phyloP scores from a whole-genome alignment of 2,797 vertebrate genomes.

The Crax fasciolata region DNA sequence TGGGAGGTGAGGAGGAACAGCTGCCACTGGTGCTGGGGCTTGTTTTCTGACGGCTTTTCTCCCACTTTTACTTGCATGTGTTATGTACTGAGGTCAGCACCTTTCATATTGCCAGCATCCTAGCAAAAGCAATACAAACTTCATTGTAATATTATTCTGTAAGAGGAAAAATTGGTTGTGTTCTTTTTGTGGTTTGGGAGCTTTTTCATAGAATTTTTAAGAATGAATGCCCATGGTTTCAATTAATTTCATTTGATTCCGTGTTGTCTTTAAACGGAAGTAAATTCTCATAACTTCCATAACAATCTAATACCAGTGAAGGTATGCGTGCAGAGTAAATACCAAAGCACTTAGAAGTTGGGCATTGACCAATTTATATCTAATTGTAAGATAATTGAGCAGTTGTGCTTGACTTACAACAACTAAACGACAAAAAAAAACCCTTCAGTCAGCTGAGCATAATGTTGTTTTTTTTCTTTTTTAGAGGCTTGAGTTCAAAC shows the following conservation, averaged over 20 bases:
- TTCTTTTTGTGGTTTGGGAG: accelerated
- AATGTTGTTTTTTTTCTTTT: background rate
- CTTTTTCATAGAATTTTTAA: background rate
- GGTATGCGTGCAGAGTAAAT: accelerated
- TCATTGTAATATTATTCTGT: accelerated
- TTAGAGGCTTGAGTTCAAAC: background rate
- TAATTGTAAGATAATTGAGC: background rate
- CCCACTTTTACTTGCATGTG: accelerated
- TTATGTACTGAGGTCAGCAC: accelerated
- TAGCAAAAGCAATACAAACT: too few species aligned
- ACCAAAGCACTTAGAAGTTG: background rate
- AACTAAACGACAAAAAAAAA: background rate
- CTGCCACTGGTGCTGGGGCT: background rate
- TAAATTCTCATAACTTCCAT: background rate
- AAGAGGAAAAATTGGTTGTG: background rate
- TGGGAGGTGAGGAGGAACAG: background rate
- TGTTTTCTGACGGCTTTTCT: background rate
- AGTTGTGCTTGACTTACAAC: background rate
- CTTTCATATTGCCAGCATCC: accelerated
- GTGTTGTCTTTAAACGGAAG: background rate
- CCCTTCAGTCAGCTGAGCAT: background rate
- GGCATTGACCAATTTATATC: background rate
- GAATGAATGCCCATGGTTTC: background rate
- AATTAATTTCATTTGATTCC: background rate
- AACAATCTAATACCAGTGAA: background rate